Percentiles rank a stretch among this genome's conserved stretches.
Evolutionary conservation across 2,113 vertebrate genomes (phyloP).

Genomic region (Ptilorrhoa leucosticta): DNA sequence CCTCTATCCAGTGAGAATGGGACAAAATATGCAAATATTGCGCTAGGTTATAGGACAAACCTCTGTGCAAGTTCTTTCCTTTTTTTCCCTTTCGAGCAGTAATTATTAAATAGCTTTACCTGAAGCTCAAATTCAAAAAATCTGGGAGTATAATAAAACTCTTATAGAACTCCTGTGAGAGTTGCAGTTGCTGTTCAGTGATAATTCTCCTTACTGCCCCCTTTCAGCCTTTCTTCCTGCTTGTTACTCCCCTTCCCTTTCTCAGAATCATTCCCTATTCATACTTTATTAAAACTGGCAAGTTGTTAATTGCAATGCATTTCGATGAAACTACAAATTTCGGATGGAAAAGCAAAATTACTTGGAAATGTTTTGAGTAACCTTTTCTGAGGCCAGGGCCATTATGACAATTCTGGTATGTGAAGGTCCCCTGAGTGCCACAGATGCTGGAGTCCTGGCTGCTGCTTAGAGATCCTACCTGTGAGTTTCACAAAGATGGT

Average conservation of each 20-base stretch:
- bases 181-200: neutral
- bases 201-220: neutral
- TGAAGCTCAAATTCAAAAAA: neutral
- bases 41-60: neutral
- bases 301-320: neutral
- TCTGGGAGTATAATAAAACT: neutral
- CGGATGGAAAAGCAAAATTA: neutral
- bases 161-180: neutral
- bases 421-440: neutral
- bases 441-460: neutral
- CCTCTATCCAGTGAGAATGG: neutral
- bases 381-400: neutral
- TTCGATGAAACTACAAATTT: neutral
- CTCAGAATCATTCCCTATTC: neutral
- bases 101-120: neutral
- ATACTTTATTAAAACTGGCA: neutral
- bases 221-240: neutral
- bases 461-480: neutral
- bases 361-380: neutral
- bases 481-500: fast-evolving
- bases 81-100: neutral
- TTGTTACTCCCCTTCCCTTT: neutral
- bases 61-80: neutral
- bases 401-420: neutral
- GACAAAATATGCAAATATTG: neutral